These are phyloP conservation scores for Nomada flava DNA, from an alignment of 2,888 invertebrate species.

Conservation along the genomic window DNA sequence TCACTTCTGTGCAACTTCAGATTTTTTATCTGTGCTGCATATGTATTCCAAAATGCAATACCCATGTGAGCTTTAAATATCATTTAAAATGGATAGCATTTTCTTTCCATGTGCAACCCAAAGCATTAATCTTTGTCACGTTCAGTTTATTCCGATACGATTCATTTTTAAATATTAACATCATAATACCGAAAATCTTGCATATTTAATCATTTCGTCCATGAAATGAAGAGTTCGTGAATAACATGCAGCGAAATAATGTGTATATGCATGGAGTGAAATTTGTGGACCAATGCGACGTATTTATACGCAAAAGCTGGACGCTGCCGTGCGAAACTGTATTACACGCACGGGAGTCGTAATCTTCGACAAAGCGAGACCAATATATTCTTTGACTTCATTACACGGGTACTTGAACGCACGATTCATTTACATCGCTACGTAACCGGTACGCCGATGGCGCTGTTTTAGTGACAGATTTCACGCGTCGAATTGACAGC, in stretches of 20 bases:
- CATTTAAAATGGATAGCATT: no score
- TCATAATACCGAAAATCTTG: no score
- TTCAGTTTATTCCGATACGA: no score
- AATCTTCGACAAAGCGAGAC: conserved; percentile 74
- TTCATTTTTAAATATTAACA: no score
- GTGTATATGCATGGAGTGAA: not conserved
- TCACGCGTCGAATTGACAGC: conserved; percentile 17
- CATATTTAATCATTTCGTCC: no score
- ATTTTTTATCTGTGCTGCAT: no score
- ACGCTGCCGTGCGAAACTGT: conserved; percentile 33
- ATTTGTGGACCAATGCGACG: conserved; percentile 17
- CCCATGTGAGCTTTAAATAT: no score
- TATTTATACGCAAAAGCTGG: conserved; percentile 16
- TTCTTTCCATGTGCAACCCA: no score
- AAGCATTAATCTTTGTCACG: no score
- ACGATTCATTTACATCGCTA: conserved; percentile 67
- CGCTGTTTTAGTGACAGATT: conserved; percentile 11
- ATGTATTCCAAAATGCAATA: no score
- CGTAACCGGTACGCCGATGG: conserved; percentile 35
- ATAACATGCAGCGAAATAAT: not conserved
- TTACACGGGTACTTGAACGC: conserved; percentile 80
- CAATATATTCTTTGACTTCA: conserved; percentile 76
- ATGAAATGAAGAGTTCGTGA: not conserved
- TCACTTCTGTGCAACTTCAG: no score
- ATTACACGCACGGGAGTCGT: conserved; percentile 78